Conservation (phyloP, 2,888 invertebrate species). For the Pediacus dermestoides region DNA sequence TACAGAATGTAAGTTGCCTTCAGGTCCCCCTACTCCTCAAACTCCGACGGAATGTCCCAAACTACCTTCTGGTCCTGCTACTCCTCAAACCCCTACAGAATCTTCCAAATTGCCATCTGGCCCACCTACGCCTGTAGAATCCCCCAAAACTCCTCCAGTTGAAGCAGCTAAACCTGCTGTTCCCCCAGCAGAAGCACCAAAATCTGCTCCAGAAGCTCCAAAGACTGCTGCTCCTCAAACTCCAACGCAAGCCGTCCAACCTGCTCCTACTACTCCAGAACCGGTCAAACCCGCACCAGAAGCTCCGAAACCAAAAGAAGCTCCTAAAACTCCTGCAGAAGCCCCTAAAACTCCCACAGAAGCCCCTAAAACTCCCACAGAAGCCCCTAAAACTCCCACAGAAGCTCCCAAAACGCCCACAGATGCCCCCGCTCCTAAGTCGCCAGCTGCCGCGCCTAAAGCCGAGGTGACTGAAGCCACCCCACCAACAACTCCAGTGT, state of each 20-base stretch:
- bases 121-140: slow-evolving; percentile 13
- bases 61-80: slow-evolving; percentile 10
- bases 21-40: slow-evolving; percentile 10
- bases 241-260: slow-evolving; percentile 12
- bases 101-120: slow-evolving; percentile 9
- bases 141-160: slow-evolving; percentile 12
- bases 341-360: slow-evolving; percentile 9
- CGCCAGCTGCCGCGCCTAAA: slow-evolving; percentile 11
- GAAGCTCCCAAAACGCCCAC: slow-evolving; percentile 39
- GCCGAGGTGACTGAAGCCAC: slow-evolving; percentile 47
- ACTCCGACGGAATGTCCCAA: slow-evolving; percentile 16
- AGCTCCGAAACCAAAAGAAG: slow-evolving; percentile 8
- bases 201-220: slow-evolving; percentile 12
- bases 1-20: not conserved
- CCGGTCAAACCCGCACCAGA: slow-evolving; percentile 15
- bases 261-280: slow-evolving; percentile 10
- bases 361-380: slow-evolving; percentile 12
- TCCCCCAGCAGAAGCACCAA: slow-evolving; percentile 16
- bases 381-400: slow-evolving; percentile 29
- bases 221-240: slow-evolving; percentile 8
- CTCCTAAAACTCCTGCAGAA: slow-evolving; percentile 9
- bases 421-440: slow-evolving; percentile 7
- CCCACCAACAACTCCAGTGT: slow-evolving; percentile 28
- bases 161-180: slow-evolving; percentile 16
- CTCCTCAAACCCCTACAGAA: slow-evolving; percentile 15